Evolutionary conservation across 2,888 invertebrate species (phyloP), one percentile per base, ranked within the genome.

Genomic region (Cataglyphis altisquamis): DNA sequence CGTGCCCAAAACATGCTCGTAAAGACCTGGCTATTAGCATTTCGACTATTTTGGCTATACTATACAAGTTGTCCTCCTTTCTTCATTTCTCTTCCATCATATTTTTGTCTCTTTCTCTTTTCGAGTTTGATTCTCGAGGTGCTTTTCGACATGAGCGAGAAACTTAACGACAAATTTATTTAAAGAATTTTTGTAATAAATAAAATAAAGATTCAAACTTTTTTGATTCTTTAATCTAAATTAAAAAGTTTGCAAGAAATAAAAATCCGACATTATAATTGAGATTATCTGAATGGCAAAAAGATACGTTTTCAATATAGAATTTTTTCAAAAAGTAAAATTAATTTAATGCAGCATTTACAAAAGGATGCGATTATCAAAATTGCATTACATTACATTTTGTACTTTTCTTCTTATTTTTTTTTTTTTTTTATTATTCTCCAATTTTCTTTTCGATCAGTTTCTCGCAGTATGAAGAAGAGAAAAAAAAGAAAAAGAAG

Each of bases 1-100:
- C 36, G 48, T 57, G 18, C 25, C 41, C 66, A 60, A 66, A 63
- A 74, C 21, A 21, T 36, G 52, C 39, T 85, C 84, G 18, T 72
- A 70, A 72, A 85, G 63, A 75, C 25, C 67, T 52, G 67, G 73
- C n/a, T 25, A 36, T 75, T 48, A 29, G 39, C 36, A 18, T 75
- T 70, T 62, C 39, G 64, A 62, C 78, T 63, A 36, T 75, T 75
- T 75, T 52, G 52, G 12, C 48, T 39, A 55, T 25, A 45, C 29
- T 39, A n/a, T 57, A 21, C 36, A 41, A 62, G 52, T 74, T n/a
- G 32, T 64, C 52, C 18, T 12, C 67, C 32, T 77, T 36, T 64
- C 48, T 52, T 52, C 25, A 48, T 36, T 48, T 18, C 21, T 18
- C 15, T 64, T 32, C n/a, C 36, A 64, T 48, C 21, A 32, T 21